Evolutionary conservation across 1,140 invertebrate species (phyloP), one percentile per base, ranked within the genome.

Genomic region (Helicoverpa armigera): DNA sequence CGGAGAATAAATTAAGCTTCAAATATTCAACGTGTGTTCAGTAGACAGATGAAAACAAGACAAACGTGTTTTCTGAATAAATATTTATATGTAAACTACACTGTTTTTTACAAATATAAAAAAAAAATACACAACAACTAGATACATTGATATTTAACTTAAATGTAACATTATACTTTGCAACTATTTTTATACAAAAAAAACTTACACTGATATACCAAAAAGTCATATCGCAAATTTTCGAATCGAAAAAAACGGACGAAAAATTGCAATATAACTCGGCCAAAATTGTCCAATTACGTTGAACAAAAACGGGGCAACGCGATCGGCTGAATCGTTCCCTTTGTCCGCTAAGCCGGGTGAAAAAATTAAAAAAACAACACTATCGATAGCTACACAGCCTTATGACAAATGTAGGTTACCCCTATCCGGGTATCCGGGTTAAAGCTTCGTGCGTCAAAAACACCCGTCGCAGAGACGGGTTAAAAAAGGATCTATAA

Each of bases 331-430:
- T 31, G 65, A 79, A 43, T 69, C 31, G 56, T 50, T 61, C 58
- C 23, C 58, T 75, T 75, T 75, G 73, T 63, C 56, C 73, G 73
- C 43, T 58, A 58, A 73, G 67, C 50, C 54, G 72, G 54, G 4
- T 35, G 53, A 60, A 56, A 58, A 74, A 60, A 48, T 43, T 74
- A 43, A 48, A 58, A 74, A 73, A 74, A 75, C 23, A 48, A 75
- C 18, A n/a, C 7, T n/a, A 18, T 18, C 67, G 13, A 53, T 70
- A 70, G 50, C 67, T 31, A 69, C 48, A 53, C 58, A 51, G 16
- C 58, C 67, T 43, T 75, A 76, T 81, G 73, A 81, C 74, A 60
- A 81, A 81, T 81, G 67, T 81, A 74, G 80, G 80, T 81, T 67
- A 81, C 48, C 23, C 14, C 56, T 60, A 3, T 31, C 65, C 65